Percentiles rank a stretch among this genome's conserved stretches.
Conservation (phyloP, 30 jellyfish, hydroid and myxozoan species). For the Nemopilema nomurai region DNA sequence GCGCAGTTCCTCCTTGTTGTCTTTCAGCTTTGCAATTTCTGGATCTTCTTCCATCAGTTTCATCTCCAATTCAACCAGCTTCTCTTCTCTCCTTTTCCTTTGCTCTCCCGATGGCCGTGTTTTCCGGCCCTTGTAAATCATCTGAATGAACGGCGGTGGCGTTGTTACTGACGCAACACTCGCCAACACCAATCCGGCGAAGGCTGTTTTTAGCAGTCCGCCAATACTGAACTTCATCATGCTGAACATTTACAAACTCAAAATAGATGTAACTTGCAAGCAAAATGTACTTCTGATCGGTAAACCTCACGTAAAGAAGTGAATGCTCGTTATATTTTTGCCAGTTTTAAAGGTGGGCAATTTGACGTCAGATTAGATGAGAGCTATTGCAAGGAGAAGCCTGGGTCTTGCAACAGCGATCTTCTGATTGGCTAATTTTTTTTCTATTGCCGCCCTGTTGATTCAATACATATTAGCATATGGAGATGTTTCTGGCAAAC, state of each 20-base stretch:
- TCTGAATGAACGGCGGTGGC: not conserved
- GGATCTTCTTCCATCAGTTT: not conserved
- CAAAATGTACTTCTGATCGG: not conserved
- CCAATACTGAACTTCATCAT: not conserved
- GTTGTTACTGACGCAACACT: not conserved
- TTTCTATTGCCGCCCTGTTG: too few species aligned
- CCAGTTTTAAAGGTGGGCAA: not conserved
- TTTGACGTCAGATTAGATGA: not conserved
- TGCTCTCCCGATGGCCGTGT: constrained; percentile 6
- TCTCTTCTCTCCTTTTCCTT: constrained; percentile 2
- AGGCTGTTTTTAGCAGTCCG: not conserved
- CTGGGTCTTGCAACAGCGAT: too few species aligned
- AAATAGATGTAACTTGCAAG: not conserved
- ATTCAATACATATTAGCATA: too few species aligned
- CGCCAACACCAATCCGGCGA: not conserved
- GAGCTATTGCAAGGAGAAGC: not conserved
- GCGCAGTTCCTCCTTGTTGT: not conserved
- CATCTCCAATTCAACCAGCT: not conserved
- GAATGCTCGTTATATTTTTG: not conserved
- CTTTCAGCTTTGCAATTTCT: not conserved
- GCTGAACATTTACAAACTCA: not conserved
- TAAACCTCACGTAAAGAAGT: not conserved
- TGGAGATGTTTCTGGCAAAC: too few species aligned
- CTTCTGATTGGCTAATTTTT: too few species aligned
- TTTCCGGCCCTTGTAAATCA: constrained; percentile 1